Evolutionary conservation across 2,113 vertebrate genomes (phyloP).

Genomic region (Crotalus horridus): DNA sequence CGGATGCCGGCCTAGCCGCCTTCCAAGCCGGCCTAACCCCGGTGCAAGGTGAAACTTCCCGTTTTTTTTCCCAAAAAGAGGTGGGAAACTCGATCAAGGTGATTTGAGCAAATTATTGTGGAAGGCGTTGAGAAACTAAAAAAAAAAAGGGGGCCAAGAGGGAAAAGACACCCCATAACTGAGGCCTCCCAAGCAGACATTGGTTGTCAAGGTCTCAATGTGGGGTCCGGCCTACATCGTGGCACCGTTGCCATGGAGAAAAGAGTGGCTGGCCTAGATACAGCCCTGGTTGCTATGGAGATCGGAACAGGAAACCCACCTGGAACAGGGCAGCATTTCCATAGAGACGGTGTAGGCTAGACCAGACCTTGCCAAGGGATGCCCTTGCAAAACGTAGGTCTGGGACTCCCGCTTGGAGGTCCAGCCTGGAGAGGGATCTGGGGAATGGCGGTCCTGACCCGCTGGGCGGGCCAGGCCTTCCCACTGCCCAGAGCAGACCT

Average conservation of each 20-base stretch:
- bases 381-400: neutral
- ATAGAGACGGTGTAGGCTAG: neutral
- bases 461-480: neutral
- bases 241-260: neutral
- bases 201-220: neutral
- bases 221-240: neutral
- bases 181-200: neutral
- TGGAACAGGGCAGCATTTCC: neutral
- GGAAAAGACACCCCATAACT: neutral
- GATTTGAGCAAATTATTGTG: neutral
- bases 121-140: neutral
- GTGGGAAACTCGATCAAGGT: neutral
- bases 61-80: neutral
- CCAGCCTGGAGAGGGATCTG: neutral
- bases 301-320: neutral
- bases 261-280: neutral
- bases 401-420: neutral
- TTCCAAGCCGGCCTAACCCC: neutral
- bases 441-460: neutral
- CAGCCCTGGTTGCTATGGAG: neutral
- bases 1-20: neutral
- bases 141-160: neutral
- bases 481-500: neutral
- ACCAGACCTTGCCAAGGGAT: neutral
- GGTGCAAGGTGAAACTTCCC: neutral